Conservation (phyloP, 2,113 vertebrate genomes). For the Tricholaema leucomelas region DNA sequence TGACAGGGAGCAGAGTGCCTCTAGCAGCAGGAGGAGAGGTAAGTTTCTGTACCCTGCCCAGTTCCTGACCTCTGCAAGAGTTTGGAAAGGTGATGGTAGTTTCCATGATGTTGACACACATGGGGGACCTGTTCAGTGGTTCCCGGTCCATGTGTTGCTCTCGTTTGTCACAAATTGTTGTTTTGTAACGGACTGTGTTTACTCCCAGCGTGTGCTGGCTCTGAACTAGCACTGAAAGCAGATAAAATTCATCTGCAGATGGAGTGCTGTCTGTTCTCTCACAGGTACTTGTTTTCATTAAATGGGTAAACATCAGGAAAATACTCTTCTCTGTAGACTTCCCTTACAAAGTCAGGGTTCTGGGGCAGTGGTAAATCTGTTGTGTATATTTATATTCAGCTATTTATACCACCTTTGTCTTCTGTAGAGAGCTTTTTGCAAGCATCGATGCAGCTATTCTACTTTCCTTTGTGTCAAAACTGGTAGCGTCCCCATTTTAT, state of each 20-base stretch:
- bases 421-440: neutral
- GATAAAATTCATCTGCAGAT: slow-evolving; percentile 44
- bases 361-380: neutral
- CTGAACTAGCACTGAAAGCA: slow-evolving; percentile 9
- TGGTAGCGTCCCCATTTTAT: neutral
- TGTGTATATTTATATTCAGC: neutral
- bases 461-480: neutral
- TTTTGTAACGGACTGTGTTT: slow-evolving; percentile 31
- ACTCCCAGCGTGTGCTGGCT: slow-evolving; percentile 31
- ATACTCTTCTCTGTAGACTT: neutral
- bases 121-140: neutral
- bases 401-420: neutral
- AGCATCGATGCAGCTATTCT: neutral
- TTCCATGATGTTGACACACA: rapidly evolving
- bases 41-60: neutral
- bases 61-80: neutral
- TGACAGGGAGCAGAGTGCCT: neutral
- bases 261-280: slow-evolving; percentile 29
- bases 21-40: neutral
- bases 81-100: neutral
- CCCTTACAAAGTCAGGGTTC: neutral
- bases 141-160: neutral
- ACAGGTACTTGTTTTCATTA: neutral
- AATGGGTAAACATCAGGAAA: neutral
- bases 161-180: slow-evolving; percentile 21